Conservation (phyloP, 2,113 vertebrate species). For the Amphilophus citrinellus region DNA sequence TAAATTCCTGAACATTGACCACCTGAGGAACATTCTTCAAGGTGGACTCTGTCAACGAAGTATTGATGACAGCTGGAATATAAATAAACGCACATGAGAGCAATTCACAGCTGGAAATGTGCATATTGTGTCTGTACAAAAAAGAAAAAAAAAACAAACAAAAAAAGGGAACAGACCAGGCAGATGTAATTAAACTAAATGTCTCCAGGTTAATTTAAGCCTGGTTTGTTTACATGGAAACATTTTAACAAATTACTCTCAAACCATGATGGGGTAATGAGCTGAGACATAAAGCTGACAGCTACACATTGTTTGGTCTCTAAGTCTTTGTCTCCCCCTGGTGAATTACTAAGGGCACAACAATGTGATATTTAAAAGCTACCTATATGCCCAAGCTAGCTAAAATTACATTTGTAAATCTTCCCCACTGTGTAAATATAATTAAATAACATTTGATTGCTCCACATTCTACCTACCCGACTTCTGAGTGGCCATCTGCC, state of each 20-base stretch:
- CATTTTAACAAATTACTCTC: neutral
- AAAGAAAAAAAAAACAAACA: neutral
- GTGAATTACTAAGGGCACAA: constrained; percentile 38
- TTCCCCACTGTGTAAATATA: neutral
- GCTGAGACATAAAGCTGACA: neutral
- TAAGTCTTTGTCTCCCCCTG: constrained; percentile 70
- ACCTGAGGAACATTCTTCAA: constrained; percentile 93
- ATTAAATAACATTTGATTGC: neutral
- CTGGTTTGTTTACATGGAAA: neutral
- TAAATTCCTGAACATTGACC: constrained; percentile 91
- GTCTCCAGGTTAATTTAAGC: neutral
- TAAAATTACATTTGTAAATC: neutral
- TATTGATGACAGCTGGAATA: constrained; percentile 75
- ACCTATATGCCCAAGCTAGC: neutral
- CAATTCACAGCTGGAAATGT: neutral
- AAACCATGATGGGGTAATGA: neutral
- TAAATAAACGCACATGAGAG: constrained; percentile 5
- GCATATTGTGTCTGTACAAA: neutral
- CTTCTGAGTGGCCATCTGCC: constrained; percentile 91
- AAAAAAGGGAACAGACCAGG: neutral
- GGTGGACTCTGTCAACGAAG: constrained; percentile 89
- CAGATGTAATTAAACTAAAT: neutral
- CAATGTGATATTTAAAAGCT: neutral
- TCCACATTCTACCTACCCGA: constrained; percentile 80
- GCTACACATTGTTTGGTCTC: neutral